Evolutionary conservation across 2,888 invertebrate genomes (phyloP), one percentile per base, ranked within the genome.

Genomic region (Coremacera marginata): DNA sequence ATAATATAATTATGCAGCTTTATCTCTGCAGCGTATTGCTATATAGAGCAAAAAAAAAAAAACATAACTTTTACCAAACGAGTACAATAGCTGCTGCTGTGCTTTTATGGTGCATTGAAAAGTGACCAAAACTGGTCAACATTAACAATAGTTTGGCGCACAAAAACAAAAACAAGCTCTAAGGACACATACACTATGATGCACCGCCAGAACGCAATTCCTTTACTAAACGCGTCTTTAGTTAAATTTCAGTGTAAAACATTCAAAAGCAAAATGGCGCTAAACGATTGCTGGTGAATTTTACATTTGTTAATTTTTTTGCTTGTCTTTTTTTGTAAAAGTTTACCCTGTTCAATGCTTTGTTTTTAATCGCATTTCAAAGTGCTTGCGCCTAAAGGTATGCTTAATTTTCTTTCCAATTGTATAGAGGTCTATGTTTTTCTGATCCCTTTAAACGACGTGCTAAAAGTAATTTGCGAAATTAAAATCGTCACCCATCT

Each of bases 81-180:
- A n/a, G n/a, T n/a, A n/a, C 5, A 55, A n/a, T 5, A 22, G 31
- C n/a, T 37, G 25, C 52, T 25, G 16, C 19, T 71, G 34, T 34
- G 22, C 31, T 55, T 27, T 27, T 49, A 31, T 31, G 31, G 31
- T 31, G 72, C 49, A n/a, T 8, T 71, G 71, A 62, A 37, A 37
- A 60, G 55, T 27, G 11, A 27, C 19, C 34, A 74, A 16, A 60
- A 44, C 60, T 5, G 19, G 70, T 51, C 52, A 70, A 70, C 34
- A 63, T 57, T 60, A 70, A 70, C 62, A 51, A 76, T 51, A n/a
- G 52, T 70, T 34, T n/a, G 52, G 51, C 68, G 31, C 60, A 49
- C 70, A 51, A n/a, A 70, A 16, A 70, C 52, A 25, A 22, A 22
- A 16, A 67, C 67, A 37, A 4, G 5, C 49, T 16, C 27, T 16